These are phyloP conservation scores for Melanaphis sacchari DNA, from an alignment of 1,140 invertebrate genomes.

Conservation along the genomic window DNA sequence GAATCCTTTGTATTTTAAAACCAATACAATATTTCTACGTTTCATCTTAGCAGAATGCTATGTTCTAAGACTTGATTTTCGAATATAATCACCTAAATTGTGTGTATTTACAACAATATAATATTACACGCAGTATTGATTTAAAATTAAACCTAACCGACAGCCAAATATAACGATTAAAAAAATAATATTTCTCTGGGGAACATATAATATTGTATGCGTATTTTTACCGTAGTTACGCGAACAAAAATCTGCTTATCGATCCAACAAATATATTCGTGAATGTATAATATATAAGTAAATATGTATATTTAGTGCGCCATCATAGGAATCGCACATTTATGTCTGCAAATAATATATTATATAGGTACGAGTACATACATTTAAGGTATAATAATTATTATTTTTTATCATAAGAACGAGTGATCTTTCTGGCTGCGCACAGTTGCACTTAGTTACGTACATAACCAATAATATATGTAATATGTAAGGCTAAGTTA, in stretches of 20 bases:
- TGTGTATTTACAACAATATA: no score
- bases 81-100: no score
- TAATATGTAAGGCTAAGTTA: neutral
- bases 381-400: neutral
- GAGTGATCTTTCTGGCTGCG: neutral
- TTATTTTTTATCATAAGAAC: neutral
- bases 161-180: neutral
- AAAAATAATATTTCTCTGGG: neutral
- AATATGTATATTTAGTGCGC: neutral
- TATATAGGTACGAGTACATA: neutral
- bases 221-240: neutral
- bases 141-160: no score
- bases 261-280: neutral
- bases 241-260: neutral
- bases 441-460: neutral
- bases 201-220: neutral
- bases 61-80: no score
- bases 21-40: no score
- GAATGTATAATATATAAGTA: neutral
- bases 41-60: no score
- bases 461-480: neutral
- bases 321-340: neutral
- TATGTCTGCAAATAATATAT: neutral
- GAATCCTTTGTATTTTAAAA: no score
- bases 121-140: no score